A percentile compares a stretch with the other conserved stretches of the same genome.
phyloP scores from a whole-genome alignment of 2,888 invertebrate species.

The Synergus gifuensis region DNA sequence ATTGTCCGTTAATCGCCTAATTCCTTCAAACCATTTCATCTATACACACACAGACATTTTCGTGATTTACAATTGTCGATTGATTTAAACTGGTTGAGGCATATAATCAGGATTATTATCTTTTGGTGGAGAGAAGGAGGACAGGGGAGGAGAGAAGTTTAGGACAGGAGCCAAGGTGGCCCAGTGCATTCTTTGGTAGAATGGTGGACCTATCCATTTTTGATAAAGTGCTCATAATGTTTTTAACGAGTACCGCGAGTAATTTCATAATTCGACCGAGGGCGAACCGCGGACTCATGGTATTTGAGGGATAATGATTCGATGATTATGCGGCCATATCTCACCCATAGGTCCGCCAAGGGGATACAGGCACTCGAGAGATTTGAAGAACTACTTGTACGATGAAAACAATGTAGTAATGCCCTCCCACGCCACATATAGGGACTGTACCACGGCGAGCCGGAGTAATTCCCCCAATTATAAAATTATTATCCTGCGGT shows the following conservation, averaged over 20 bases:
- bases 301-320: constrained; percentile 73
- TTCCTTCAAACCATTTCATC: too few species aligned
- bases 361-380: constrained; percentile 66
- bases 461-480: constrained; percentile 77
- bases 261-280: constrained; percentile 73
- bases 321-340: constrained; percentile 76
- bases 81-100: constrained; percentile 20
- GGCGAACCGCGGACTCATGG: constrained; percentile 54
- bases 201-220: constrained; percentile 48
- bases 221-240: constrained; percentile 73
- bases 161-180: constrained; percentile 25
- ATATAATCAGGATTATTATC: constrained; percentile 13
- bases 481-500: constrained; percentile 77
- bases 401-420: constrained; percentile 73
- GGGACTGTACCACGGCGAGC: constrained; percentile 74
- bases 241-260: constrained; percentile 72
- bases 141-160: background rate
- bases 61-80: constrained; percentile 27
- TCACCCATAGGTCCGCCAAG: constrained; percentile 70
- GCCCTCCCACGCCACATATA: constrained; percentile 74
- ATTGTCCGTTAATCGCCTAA: too few species aligned
- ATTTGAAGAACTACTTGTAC: constrained; percentile 62
- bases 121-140: background rate
- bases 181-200: constrained; percentile 20
- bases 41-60: background rate